Evolutionary conservation across 2,888 invertebrate species (phyloP), one percentile per base, ranked within the genome.

Genomic region (Panopea generosa): DNA sequence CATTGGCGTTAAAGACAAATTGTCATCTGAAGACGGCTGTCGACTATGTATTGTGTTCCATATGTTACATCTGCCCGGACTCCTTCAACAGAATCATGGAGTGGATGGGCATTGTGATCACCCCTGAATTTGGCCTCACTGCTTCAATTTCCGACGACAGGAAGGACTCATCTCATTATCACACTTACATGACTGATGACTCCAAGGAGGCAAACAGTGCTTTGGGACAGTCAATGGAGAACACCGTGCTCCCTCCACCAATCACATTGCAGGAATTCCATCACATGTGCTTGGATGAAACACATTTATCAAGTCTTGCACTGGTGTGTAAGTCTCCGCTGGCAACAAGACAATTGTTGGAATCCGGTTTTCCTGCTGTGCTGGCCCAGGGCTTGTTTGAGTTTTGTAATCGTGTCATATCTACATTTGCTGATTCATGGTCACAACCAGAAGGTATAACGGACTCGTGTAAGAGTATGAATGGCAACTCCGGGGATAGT

Each of bases 1-100:
- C 96, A 22, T 94, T 95, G 65, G 94, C 94, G n/a, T 93, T 96
- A 53, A 94, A 95, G 20, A 94, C 95, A 49, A 94, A 95, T 67
- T 95, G 95, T 20, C 82, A 88, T 33, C 93, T 97, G 60, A 97
- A 97, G 93, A 95, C 95, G 87, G 95, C 97, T 0, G 94, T 98
- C n/a, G 97, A 98, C 93, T 95, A 96, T 88, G 94, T 97, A 65
- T 93, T 98, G 57, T 98, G 97, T 92, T 96, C 97, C 3, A 94
- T 97, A 89, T 97, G 97, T 92, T 96, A 96, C 92, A 96, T 97
- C 33, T 95, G 95, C 84, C 96, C 97, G 0, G 95, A 95, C 78
- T 93, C 96, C 62, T 97, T 97, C 90, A 95, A 95, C 53, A 93
- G 95, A 83, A 91, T 97, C 33, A 93, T 97, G 69, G 95, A 95